These are phyloP conservation scores for Ochropacha duplaris DNA, from an alignment of 2,888 invertebrate genomes.

Conservation along the genomic window DNA sequence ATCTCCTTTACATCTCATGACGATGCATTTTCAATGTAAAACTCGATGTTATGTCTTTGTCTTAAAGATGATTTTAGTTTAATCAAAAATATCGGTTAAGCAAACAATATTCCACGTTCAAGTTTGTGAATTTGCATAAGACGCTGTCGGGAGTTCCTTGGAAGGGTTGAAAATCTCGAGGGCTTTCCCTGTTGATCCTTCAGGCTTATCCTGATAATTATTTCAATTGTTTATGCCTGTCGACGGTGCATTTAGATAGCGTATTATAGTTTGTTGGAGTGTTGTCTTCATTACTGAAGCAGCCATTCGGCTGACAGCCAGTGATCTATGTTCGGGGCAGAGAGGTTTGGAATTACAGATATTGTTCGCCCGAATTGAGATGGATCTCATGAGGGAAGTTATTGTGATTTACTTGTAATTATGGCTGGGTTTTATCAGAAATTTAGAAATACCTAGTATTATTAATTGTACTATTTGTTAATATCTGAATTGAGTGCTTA, in stretches of 20 bases:
- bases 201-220: conserved; percentile 82
- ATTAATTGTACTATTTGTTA: too few species aligned
- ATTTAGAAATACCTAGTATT: too few species aligned
- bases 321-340: conserved; percentile 65
- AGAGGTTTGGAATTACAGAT: conserved; percentile 18
- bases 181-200: conserved; percentile 73
- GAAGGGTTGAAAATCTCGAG: conserved; percentile 80
- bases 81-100: neutral
- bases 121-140: conserved; percentile 81
- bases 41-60: conserved; percentile 3
- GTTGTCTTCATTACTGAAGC: conserved; percentile 71
- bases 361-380: conserved; percentile 53
- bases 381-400: conserved; percentile 51
- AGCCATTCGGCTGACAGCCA: conserved; percentile 53
- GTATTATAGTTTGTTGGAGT: conserved; percentile 79
- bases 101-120: conserved; percentile 23
- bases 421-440: conserved; percentile 2
- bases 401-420: conserved; percentile 38
- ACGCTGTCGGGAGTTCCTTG: conserved; percentile 69
- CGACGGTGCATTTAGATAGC: conserved; percentile 81
- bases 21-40: conserved; percentile 13
- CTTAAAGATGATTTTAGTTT: conserved; percentile 22
- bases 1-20: conserved; percentile 29
- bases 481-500: too few species aligned
- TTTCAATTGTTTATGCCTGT: conserved; percentile 83